These are phyloP conservation scores for Anisognathus igniventris DNA, from an alignment of 2,797 vertebrate genomes.

Conservation along the genomic window DNA sequence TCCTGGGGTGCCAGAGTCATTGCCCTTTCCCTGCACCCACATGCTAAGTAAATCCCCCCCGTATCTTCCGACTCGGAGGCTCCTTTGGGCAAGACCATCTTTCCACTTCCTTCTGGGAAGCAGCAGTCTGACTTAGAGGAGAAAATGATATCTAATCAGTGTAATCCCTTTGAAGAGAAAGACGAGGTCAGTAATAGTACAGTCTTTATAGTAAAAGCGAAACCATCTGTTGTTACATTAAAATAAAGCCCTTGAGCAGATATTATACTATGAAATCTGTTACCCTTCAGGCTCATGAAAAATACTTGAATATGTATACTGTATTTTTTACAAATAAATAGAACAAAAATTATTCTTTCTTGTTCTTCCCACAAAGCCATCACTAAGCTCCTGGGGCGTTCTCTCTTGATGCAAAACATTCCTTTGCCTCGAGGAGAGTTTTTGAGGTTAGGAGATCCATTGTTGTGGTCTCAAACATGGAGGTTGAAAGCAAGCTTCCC, in stretches of 20 bases:
- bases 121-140: conserved; percentile 22
- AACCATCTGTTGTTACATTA: conserved; percentile 56
- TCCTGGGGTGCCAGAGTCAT: accelerated
- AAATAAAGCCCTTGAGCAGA: conserved; percentile 54
- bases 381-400: conserved; percentile 20
- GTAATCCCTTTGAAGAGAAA: conserved; percentile 62
- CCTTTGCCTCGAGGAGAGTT: conserved; percentile 43
- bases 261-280: conserved; percentile 35
- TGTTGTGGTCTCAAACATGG: conserved; percentile 49
- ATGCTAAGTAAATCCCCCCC: not conserved
- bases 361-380: conserved; percentile 48
- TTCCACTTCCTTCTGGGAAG: conserved; percentile 38
- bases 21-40: not conserved
- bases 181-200: conserved; percentile 52
- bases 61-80: not conserved
- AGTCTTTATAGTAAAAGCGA: conserved; percentile 46
- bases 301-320: conserved; percentile 47
- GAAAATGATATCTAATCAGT: conserved; percentile 56
- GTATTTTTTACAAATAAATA: conserved; percentile 60
- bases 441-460: conserved; percentile 43
- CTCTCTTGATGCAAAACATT: conserved; percentile 53
- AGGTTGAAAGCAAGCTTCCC: conserved; percentile 11
- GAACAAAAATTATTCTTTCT: conserved; percentile 41
- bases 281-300: conserved; percentile 25
- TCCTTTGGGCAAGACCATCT: not conserved